Evolutionary conservation across 2,797 vertebrate genomes (phyloP), one percentile per base, ranked within the genome.

Genomic region (Protonibea diacanthus): DNA sequence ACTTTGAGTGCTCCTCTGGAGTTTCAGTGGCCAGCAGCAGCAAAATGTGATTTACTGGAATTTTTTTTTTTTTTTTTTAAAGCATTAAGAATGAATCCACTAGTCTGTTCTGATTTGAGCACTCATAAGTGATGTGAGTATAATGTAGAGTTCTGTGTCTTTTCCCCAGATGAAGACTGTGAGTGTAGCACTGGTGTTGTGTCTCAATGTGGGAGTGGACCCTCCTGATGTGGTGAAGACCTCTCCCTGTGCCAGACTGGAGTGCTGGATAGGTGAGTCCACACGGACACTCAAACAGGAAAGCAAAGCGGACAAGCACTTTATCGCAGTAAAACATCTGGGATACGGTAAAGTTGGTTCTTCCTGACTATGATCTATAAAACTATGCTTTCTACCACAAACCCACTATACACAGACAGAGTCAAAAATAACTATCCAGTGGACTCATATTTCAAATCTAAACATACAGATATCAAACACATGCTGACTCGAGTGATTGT

Each of bases 221-320:
- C 98, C 98, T 71, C 98, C 98, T 0, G 98, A 99, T 2, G 98
- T 99, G 87, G 98, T 99, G 85, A 99, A 99, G 95, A 99, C 98
- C 0, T 99, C 98, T 0, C 98, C 98, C 23, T 99, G 98, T 14
- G 98, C 98, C 21, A 94, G 98, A 3, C 89, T 99, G 86, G 98
- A 99, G 70, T 99, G 98, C 79, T 99, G 98, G 98, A 99, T 99
- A 3, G 98, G 98, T 99, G 81, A 76, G 49, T 61, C 49, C 49
- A 29, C 13, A 84, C 3, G 49, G 23, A 53, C 44, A 20, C 47
- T 45, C 62, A 40, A 6, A 52, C 62, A 40, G 6, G 1, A 23
- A 55, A n/a, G 40, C 21, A 8, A 45, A 61, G 42, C 1, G 5
- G 59, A 48, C 14, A 7, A 17, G 20, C 25, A 18, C 33, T 63